Base-by-base conservation (phyloP, 2,113 vertebrate genomes). In the Carettochelys insculpta region DNA sequence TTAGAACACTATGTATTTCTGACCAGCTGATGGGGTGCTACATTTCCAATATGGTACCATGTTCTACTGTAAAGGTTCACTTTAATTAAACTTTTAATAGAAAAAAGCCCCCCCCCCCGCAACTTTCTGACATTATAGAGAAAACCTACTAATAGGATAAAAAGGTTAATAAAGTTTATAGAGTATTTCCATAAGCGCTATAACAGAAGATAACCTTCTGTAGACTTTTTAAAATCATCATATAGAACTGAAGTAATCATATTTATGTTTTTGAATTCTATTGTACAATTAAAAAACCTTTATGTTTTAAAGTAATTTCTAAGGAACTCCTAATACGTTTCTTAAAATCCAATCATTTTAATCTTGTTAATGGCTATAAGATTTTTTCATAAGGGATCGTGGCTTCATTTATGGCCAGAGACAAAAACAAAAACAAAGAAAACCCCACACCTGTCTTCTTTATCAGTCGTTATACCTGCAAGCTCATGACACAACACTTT, bases 401-500 rank as follows among this genome's bases (percentile, higher is more conserved):
- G 91, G 61, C 82, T 34, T 43, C 38, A 73, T 73, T 73, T 73
- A 25, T 11, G 38, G 22, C 20, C 5, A 41, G 41, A 5, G 34
- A 91, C 34, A 91, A 82, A 56, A 85, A n/a, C n/a, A n/a, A n/a
- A n/a, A n/a, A n/a, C n/a, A n/a, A n/a, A n/a, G n/a, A n/a, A n/a
- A n/a, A n/a, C n/a, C n/a, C n/a, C n/a, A n/a, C n/a, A n/a, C n/a
- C n/a, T 71, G 47, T 14, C 31, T 90, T 88, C 56, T 92, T 87
- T 54, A 89, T 38, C 38, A 78, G 85, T 77, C 31, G 77, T 87
- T 65, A 83, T 82, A 92, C 52, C 77, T 85, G 82, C 65, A 76
- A 71, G 56, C 56, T 92, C 78, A 81, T 83, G 80, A 90, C 77
- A 94, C n/a, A 52, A 48, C 52, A 87, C 86, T 92, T 38, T 61